Percentiles rank a stretch among this genome's conserved stretches.
phyloP scores from a whole-genome alignment of 2,888 invertebrate genomes.

The Aspidapion aeneum region DNA sequence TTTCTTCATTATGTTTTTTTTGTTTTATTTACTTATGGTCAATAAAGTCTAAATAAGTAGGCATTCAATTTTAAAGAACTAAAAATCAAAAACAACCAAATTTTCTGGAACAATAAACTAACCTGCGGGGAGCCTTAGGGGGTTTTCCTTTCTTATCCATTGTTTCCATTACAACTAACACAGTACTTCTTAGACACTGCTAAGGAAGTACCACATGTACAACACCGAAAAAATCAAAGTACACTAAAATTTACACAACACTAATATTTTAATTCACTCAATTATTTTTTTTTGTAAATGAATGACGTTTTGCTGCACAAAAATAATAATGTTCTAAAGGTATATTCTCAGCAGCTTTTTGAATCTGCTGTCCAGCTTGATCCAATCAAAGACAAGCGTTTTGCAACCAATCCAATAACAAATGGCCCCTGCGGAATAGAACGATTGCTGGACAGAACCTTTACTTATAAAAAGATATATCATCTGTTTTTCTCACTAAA shows the following conservation, averaged over 20 bases:
- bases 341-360: too few species aligned
- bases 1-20: not conserved
- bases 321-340: too few species aligned
- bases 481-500: too few species aligned
- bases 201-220: slow-evolving; percentile 42
- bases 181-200: slow-evolving; percentile 48
- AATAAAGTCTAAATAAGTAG: too few species aligned
- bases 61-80: too few species aligned
- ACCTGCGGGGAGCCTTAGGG: slow-evolving; percentile 70
- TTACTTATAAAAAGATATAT: too few species aligned
- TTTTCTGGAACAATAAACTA: slow-evolving; percentile 34
- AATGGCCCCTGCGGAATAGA: too few species aligned
- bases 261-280: slow-evolving; percentile 11
- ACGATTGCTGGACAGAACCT: too few species aligned
- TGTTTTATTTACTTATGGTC: too few species aligned
- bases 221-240: slow-evolving; percentile 19
- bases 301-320: slow-evolving; percentile 23
- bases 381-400: too few species aligned
- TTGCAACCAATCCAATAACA: too few species aligned
- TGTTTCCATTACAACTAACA: slow-evolving; percentile 13
- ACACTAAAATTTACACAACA: slow-evolving; percentile 16
- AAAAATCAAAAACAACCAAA: not conserved
- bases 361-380: too few species aligned
- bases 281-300: slow-evolving; percentile 11
- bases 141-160: slow-evolving; percentile 44